phyloP scores from a whole-genome alignment of 2,888 invertebrate species.

The Apodemia duryi region DNA sequence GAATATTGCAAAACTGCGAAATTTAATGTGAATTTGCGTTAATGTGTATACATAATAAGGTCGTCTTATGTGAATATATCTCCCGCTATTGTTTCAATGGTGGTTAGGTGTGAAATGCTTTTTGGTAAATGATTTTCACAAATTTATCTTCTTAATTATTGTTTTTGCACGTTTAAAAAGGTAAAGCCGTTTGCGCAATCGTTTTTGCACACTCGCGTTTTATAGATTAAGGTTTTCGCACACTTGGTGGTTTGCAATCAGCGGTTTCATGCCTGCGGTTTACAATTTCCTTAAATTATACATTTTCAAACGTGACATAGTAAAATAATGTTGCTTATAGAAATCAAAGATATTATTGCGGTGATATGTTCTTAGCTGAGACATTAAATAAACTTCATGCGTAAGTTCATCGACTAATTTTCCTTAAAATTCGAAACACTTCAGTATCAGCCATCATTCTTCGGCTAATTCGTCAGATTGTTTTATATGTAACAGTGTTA shows the following conservation, averaged over 20 bases:
- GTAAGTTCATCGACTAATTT: no score
- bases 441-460: no score
- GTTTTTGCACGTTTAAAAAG: not conserved
- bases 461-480: no score
- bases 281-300: not conserved
- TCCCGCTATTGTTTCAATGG: not conserved
- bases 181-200: not conserved
- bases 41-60: slow-evolving; percentile 1
- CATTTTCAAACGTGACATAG: not conserved
- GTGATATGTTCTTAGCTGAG: no score
- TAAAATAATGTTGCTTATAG: no score
- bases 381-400: no score
- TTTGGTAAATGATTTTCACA: not conserved
- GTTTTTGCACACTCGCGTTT: not conserved
- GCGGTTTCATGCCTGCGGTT: not conserved
- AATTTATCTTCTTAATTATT: slow-evolving; percentile 8
- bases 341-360: no score
- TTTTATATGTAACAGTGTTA: no score
- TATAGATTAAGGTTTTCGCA: not conserved
- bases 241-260: not conserved
- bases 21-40: not conserved
- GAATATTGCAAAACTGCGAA: not conserved
- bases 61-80: not conserved
- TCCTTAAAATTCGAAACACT: no score
- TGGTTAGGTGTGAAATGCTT: slow-evolving; percentile 1